phyloP scores from a whole-genome alignment of 2,888 invertebrate species.

The Papilio demoleus region DNA sequence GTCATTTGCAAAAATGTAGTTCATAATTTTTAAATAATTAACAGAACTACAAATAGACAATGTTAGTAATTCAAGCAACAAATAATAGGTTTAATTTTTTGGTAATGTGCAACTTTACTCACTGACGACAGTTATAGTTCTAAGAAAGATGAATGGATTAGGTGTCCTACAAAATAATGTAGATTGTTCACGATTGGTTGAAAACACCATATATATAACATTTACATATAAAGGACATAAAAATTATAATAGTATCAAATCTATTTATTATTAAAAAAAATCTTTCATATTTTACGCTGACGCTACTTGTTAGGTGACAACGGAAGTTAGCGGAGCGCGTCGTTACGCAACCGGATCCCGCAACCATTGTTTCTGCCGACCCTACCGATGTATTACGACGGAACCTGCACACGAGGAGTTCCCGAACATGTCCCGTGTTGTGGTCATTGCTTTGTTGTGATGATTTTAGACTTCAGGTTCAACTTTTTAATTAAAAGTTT shows the following conservation, averaged over 20 bases:
- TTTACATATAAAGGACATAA: too few species aligned
- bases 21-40: too few species aligned
- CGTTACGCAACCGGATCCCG: constrained; percentile 51
- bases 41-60: neutral
- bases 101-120: neutral
- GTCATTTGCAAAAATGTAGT: neutral
- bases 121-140: neutral
- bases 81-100: neutral
- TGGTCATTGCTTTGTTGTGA: constrained; percentile 14
- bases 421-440: constrained; percentile 25
- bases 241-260: neutral
- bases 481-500: too few species aligned
- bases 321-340: constrained; percentile 54
- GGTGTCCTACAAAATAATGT: neutral
- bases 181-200: too few species aligned
- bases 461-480: too few species aligned
- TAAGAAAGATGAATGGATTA: neutral
- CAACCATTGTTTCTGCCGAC: constrained; percentile 44
- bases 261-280: too few species aligned
- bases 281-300: constrained; percentile 33
- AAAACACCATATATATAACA: too few species aligned
- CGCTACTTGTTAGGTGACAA: constrained; percentile 46
- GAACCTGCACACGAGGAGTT: constrained; percentile 28
- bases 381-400: constrained; percentile 41
- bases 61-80: neutral